Evolutionary conservation across 2,113 vertebrate genomes (phyloP).

Genomic region (Pleuronectes platessa): DNA sequence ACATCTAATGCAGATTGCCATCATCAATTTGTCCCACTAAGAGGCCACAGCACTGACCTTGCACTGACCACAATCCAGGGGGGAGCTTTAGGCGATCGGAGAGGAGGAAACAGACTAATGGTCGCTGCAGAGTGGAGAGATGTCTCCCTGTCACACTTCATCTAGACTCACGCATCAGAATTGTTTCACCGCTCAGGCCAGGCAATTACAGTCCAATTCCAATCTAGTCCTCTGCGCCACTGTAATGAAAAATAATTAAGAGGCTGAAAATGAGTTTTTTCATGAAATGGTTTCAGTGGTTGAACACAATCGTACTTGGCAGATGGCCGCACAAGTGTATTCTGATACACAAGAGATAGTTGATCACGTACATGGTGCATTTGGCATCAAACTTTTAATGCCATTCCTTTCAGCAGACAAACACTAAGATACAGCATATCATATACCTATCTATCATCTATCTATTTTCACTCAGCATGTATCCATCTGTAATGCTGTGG

Average conservation of each 20-base stretch:
- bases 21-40: conserved; percentile 83
- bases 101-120: conserved; percentile 94
- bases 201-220: conserved; percentile 99
- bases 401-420: conserved; percentile 76
- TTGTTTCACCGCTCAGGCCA: conserved; percentile 89
- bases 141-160: conserved; percentile 98
- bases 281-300: conserved; percentile 95
- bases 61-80: conserved; percentile 81
- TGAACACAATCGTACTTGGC: conserved; percentile 96
- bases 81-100: conserved; percentile 89
- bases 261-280: conserved; percentile 99
- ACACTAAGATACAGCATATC: conserved; percentile 4
- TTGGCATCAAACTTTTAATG: conserved; percentile 87
- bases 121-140: conserved; percentile 90
- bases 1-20: conserved; percentile 79
- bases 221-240: conserved; percentile 94
- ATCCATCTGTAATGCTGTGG: conserved; percentile 1
- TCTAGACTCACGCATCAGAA: conserved; percentile 95
- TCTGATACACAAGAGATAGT: conserved; percentile 94
- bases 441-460: not conserved
- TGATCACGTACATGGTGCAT: conserved; percentile 94
- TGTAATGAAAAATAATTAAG: conserved; percentile 99
- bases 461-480: conserved; percentile 15
- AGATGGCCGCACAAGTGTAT: conserved; percentile 90
- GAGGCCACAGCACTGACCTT: conserved; percentile 88